Percentiles rank a stretch among this genome's conserved stretches.
phyloP scores from a whole-genome alignment of 2,888 invertebrate genomes.

The Lycia hirtaria region DNA sequence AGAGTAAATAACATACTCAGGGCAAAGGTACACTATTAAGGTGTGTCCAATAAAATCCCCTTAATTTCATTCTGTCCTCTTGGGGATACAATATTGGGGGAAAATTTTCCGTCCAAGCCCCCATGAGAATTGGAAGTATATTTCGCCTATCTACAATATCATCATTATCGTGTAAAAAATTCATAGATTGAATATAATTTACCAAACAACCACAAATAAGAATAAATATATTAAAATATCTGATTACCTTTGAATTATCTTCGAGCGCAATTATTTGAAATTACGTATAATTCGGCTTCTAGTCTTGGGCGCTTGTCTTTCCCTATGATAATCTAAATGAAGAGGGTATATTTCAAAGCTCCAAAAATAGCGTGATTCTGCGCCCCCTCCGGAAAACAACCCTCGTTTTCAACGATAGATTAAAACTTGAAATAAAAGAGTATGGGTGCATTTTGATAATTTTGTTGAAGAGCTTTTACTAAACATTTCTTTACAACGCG shows the following conservation, averaged over 20 bases:
- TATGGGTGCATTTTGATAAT: slow-evolving; percentile 10
- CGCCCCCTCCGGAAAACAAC: slow-evolving; percentile 1
- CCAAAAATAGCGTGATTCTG: slow-evolving; percentile 13
- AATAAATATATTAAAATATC: background rate
- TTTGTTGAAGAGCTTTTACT: slow-evolving; percentile 2
- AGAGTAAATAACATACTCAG: no score
- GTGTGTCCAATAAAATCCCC: no score
- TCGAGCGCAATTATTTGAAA: no score
- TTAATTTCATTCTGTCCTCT: no score
- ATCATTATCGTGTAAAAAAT: no score
- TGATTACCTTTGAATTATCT: background rate
- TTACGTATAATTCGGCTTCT: slow-evolving; percentile 6
- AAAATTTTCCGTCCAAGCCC: background rate
- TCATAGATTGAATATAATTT: background rate
- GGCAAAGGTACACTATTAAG: no score
- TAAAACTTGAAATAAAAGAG: background rate
- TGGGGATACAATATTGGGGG: background rate
- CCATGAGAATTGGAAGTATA: background rate
- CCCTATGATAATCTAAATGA: slow-evolving; percentile 8
- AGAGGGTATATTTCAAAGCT: slow-evolving; percentile 9
- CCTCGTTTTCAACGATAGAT: slow-evolving; percentile 13
- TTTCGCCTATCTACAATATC: background rate
- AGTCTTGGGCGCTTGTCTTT: background rate
- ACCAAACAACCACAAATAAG: background rate
- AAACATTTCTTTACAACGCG: slow-evolving; percentile 1